Percentiles rank a stretch among this genome's conserved stretches.
These are phyloP conservation scores for Drosophila aldrichi DNA, from an alignment of 2,888 invertebrate genomes.

Conservation along the genomic window DNA sequence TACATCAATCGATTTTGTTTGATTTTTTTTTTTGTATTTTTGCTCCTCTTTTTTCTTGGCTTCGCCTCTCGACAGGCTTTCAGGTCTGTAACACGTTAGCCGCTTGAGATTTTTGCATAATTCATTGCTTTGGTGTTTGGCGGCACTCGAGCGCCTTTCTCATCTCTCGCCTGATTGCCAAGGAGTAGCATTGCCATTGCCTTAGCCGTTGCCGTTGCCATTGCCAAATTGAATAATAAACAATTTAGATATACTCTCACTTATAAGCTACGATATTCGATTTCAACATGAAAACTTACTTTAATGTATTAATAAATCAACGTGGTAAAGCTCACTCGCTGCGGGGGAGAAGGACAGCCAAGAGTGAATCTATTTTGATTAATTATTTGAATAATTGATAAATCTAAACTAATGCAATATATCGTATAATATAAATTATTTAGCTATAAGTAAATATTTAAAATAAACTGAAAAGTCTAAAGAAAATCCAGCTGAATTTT, in stretches of 20 bases:
- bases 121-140: conserved; percentile 62
- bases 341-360: background rate
- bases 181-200: conserved; percentile 41
- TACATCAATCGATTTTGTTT: conserved; percentile 80
- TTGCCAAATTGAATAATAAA: conserved; percentile 58
- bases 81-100: conserved; percentile 56
- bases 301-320: conserved; percentile 3
- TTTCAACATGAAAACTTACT: conserved; percentile 1
- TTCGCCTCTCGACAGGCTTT: conserved; percentile 22
- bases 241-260: conserved; percentile 6
- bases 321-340: background rate
- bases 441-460: too few relatives aligned
- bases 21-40: conserved; percentile 53
- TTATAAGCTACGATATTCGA: background rate
- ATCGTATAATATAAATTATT: background rate
- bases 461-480: too few relatives aligned
- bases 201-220: conserved; percentile 6
- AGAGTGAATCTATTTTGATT: background rate
- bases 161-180: conserved; percentile 50
- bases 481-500: too few relatives aligned
- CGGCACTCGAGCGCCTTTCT: conserved; percentile 47
- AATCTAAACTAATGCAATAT: background rate
- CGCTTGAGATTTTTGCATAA: conserved; percentile 78
- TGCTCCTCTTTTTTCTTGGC: too few relatives aligned
- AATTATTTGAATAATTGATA: background rate